phyloP scores from a whole-genome alignment of 2,113 vertebrate genomes.

The Halichoeres trimaculatus region DNA sequence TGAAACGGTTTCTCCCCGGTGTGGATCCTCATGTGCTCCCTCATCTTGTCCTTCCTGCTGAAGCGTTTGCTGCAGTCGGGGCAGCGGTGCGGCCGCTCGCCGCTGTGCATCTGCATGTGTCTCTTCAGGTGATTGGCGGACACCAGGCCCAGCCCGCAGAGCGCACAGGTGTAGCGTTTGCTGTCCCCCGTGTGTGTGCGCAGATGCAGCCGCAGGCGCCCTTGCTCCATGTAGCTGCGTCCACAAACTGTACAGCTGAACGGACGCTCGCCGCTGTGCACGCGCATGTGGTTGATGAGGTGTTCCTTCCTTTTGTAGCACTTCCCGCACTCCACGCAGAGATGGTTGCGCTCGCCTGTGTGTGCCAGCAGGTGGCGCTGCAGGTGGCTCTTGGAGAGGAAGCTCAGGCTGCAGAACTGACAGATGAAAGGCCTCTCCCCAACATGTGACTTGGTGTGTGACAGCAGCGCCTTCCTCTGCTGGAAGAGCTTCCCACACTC shows the following conservation, averaged over 20 bases:
- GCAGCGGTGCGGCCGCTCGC: conserved; percentile 10
- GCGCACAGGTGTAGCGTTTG: neutral
- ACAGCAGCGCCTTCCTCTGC: neutral
- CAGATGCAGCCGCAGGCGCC: neutral
- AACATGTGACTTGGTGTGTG: neutral
- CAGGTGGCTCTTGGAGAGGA: conserved; percentile 7
- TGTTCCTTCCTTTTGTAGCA: conserved; percentile 17
- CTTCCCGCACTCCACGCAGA: conserved; percentile 16
- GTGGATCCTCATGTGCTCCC: conserved; percentile 26
- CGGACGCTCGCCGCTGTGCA: conserved; percentile 8
- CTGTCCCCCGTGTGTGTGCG: neutral
- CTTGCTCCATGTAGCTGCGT: neutral
- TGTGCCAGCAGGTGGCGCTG: conserved; percentile 8
- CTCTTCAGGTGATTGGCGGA: conserved; percentile 17
- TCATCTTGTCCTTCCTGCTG: conserved; percentile 17
- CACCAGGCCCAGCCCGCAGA: neutral
- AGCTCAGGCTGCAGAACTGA: neutral
- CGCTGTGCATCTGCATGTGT: conserved; percentile 13
- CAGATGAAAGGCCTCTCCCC: neutral
- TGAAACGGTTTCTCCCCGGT: conserved; percentile 14
- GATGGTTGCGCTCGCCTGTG: neutral
- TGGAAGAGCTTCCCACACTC: conserved; percentile 14
- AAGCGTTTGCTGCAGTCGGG: neutral
- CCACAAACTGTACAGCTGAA: conserved; percentile 10
- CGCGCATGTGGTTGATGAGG: conserved; percentile 9